Evolutionary conservation across 2,113 vertebrate species (phyloP), one percentile per base, ranked within the genome.

Genomic region (Pogona vitticeps): DNA sequence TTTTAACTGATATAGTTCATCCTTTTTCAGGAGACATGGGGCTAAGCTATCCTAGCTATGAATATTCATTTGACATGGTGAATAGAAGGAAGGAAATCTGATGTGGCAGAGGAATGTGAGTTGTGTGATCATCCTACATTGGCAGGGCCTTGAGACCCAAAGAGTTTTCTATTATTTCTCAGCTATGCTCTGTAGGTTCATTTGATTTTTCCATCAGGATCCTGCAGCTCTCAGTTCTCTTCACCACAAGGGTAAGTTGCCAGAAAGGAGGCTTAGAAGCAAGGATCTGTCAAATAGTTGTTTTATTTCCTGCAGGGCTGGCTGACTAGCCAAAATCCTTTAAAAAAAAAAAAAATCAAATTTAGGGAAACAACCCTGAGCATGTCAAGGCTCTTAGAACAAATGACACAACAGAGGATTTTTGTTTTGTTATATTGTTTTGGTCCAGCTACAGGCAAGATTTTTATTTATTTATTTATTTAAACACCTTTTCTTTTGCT

Each of bases 391-490:
- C 88, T 92, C 88, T 88, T 92, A 88, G 89, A 88, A 93, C 92
- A 70, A 91, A 93, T 88, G 86, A 82, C 92, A 90, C 86, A 89
- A 90, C 36, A 93, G 83, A 81, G 76, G 40, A 40, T 61, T 63
- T 75, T 42, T 84, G 68, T 68, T 58, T n/a, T 20, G 68, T 61
- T 61, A 88, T 93, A 88, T 90, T 33, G 89, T 94, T 91, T 91
- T 89, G 71, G 80, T 83, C 71, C 85, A 89, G 91, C 84, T 91
- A 85, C 86, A 85, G 90, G 87, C 89, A 92, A n/a, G n/a, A n/a
- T n/a, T 91, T 91, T 94, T 92, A 87, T 90, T 80, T 80, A 94
- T 95, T 95, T 95, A 94, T 95, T 95, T 95, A 95, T 95, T 94
- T 95, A 94, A 94, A 92, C 89, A 92, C 91, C 91, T 86, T 86